Evolutionary conservation across 2,888 invertebrate species (phyloP), one percentile per base, ranked within the genome.

Genomic region (Sinotaia quadrata): DNA sequence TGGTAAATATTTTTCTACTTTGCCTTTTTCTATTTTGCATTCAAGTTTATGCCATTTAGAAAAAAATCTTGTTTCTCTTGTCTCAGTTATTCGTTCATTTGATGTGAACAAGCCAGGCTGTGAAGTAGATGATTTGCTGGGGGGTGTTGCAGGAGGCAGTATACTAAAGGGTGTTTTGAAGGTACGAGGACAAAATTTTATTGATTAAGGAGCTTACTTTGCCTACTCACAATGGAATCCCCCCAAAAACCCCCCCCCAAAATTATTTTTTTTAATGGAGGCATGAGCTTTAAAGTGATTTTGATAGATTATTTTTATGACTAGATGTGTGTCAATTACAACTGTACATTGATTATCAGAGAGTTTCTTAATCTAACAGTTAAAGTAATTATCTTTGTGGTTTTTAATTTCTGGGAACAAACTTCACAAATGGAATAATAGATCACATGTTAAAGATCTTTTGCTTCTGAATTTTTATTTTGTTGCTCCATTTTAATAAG

Each of bases 81-180:
- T 74, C 75, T 54, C 76, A 88, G 91, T 91, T 27, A 91, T 91
- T 77, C 85, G 91, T 80, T 99, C 99, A 4, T 99, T 99, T 89
- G 99, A 99, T 89, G 99, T 99, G 2, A 99, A 99, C 90, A 99
- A 99, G 89, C 99, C 99, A 4, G 99, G 99, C 54, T 98, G 97
- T 87, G 99, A 99, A 89, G 98, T 98, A 8, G 95, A 96, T 79
- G 98, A 98, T 89, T 91, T 99, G 68, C 95, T 97, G 87, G 99
- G 99, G 47, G 99, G 99, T 33, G 99, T 99, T 33, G 99, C 99
- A 68, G 99, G 99, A 76, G 99, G 99, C 51, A 98, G 98, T 86
- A 97, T 99, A 84, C 91, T 99, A 44, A 93, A 95, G 85, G 99
- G 99, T 68, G 98, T 98, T 31, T 91, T 98, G 33, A 95, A 94